Percentiles rank a stretch among this genome's conserved stretches.
phyloP scores from a whole-genome alignment of 2,113 vertebrate species.

The Ifrita kowaldi region DNA sequence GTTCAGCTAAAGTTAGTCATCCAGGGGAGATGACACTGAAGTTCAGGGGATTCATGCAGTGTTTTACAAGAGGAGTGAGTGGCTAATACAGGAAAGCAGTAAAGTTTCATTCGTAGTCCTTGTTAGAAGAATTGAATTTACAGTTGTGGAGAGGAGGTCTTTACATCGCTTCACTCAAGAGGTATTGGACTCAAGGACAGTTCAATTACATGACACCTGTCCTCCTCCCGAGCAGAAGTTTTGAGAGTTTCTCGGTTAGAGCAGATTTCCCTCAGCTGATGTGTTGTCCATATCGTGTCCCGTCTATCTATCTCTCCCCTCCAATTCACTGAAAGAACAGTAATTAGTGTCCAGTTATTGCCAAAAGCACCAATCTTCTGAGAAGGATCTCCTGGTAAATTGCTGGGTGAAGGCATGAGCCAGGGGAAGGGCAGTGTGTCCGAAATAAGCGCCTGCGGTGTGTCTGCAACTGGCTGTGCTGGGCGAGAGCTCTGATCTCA shows the following conservation, averaged over 20 bases:
- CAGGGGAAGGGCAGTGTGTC: background rate
- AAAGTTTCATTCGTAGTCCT: background rate
- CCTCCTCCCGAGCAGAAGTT: background rate
- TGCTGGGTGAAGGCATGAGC: background rate
- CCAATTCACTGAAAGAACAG: background rate
- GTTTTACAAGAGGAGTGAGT: background rate
- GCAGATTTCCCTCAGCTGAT: background rate
- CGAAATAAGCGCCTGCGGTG: accelerated
- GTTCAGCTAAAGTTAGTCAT: background rate
- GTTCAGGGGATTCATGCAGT: background rate
- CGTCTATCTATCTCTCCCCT: accelerated
- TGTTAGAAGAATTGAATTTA: background rate
- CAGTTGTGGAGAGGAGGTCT: background rate
- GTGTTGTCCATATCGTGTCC: accelerated
- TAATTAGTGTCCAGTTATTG: background rate
- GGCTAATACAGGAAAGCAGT: background rate
- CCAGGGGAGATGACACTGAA: background rate
- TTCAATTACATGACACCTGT: background rate
- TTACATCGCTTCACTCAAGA: background rate
- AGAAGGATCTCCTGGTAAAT: background rate
- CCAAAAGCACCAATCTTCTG: background rate
- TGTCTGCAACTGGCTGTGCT: background rate
- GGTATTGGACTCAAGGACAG: background rate
- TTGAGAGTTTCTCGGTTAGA: background rate
- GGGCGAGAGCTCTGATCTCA: background rate